Percentiles rank a stretch among this genome's conserved stretches.
phyloP scores from a whole-genome alignment of 1,140 invertebrate genomes.

The Phenacoccus solenopsis region DNA sequence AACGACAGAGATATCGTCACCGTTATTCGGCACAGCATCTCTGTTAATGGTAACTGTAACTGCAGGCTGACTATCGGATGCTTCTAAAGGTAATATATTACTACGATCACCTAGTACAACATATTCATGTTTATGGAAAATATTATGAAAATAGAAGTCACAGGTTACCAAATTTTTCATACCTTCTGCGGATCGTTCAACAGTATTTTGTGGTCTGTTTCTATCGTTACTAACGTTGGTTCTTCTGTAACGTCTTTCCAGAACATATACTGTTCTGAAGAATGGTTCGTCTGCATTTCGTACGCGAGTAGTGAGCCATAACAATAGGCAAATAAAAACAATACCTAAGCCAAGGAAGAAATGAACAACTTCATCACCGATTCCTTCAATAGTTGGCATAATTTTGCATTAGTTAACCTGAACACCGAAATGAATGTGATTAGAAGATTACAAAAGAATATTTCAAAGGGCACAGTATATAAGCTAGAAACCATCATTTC shows the following conservation, averaged over 20 bases:
- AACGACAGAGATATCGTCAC: not conserved
- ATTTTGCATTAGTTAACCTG: not conserved
- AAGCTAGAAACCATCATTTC: too few species aligned
- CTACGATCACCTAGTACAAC: not conserved
- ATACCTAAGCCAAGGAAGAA: constrained; percentile 50
- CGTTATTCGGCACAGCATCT: not conserved
- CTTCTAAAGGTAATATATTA: not conserved
- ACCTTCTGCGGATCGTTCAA: not conserved
- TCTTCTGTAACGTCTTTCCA: constrained; percentile 21
- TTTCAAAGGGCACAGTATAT: too few species aligned
- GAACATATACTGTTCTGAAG: constrained; percentile 20
- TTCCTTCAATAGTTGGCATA: constrained; percentile 60
- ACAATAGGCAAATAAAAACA: constrained; percentile 31
- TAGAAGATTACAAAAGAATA: too few species aligned
- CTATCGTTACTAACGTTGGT: not conserved
- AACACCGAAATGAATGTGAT: too few species aligned
- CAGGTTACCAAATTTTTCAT: not conserved
- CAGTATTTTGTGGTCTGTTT: not conserved
- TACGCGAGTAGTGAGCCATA: constrained; percentile 22
- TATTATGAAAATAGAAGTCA: not conserved
- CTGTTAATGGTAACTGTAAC: not conserved
- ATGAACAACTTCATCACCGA: constrained; percentile 68
- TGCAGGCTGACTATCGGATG: not conserved
- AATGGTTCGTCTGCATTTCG: constrained; percentile 19
- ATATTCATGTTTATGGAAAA: not conserved